Conservation (phyloP, 1,140 invertebrate species). For the Spodoptera frugiperda region DNA sequence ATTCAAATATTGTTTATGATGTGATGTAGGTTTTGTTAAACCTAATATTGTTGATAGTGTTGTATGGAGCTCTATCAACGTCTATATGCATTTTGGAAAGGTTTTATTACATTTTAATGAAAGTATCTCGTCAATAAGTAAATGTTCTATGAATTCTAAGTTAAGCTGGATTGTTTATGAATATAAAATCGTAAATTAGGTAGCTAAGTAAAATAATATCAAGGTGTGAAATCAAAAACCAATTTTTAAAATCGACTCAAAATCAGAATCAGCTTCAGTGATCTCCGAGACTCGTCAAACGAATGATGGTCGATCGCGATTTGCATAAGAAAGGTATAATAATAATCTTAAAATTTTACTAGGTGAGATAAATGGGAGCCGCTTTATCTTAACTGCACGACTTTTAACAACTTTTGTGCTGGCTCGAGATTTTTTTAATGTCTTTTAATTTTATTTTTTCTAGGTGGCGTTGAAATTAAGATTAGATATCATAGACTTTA, state of each 20-base stretch:
- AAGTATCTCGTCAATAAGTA: too few species aligned
- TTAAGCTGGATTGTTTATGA: too few species aligned
- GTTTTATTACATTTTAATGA: too few species aligned
- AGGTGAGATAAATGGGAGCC: constrained; percentile 22
- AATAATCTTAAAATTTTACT: constrained; percentile 47
- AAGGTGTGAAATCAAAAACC: not conserved
- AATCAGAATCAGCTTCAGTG: not conserved
- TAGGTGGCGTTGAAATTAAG: too few species aligned
- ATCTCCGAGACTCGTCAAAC: constrained; percentile 17
- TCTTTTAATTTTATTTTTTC: not conserved
- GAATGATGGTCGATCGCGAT: constrained; percentile 36
- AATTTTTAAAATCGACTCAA: not conserved
- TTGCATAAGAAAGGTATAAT: constrained; percentile 48
- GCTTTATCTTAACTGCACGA: constrained; percentile 35
- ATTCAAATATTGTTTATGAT: constrained; percentile 1
- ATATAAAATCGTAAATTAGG: too few species aligned
- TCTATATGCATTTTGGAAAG: too few species aligned
- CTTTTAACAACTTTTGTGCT: constrained; percentile 13
- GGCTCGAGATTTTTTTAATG: not conserved
- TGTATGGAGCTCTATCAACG: not conserved
- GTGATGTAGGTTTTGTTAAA: not conserved
- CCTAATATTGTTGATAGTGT: not conserved
- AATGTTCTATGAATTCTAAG: too few species aligned
- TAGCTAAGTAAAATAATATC: too few species aligned
- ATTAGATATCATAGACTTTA: too few species aligned